Base-by-base conservation (phyloP, 30 jellyfish, hydroid and myxozoan genomes). In the Nemopilema nomurai region DNA sequence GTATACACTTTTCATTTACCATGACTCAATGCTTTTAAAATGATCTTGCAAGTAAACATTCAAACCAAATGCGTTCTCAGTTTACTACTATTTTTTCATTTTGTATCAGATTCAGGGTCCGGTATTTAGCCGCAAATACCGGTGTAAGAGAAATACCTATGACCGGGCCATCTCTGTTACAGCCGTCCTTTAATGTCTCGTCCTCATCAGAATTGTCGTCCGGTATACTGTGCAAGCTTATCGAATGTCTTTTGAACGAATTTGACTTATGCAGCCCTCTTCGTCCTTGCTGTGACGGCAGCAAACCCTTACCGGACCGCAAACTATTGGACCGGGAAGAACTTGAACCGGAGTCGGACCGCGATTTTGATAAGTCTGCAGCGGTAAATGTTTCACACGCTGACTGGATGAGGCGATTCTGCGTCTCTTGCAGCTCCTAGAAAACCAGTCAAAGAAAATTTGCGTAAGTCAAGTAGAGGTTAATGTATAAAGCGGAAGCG, bases 401-500 rank as follows among this genome's bases (percentile, higher is more conserved):
- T 22, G 99, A 94, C 71, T 94, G 99, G 62, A 94, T 87, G 19
- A 94, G 65, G 6, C 99, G 91, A 82, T 89, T 94, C 77, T 94
- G 99, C 97, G 89, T 94, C 62, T 94, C 99, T 73, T 90, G 97
- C 16, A 94, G 87, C 49, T 94, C 99, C 99, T 94, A 79, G 67
- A 28, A 19, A 53, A 41, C 6, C 6, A 13, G 13, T 3, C 13
- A 3, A 13, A 41, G 13, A 13, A 41, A 13, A 41, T 3, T 6
- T 6, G 57, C 57, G 13, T 41, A 6, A 41, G 13, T 6, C 6
- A 41, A 41, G 13, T 6, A 3, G 57, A 41, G 13, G 57, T 13
- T 41, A 13, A 13, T 13, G 13, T 3, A 41, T 6, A 41, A 3
- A 41, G 13, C 57, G 9, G 57, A 41, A 41, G 57, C 13, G 6